Conservation (phyloP, 2,888 invertebrate species). For the Plebejus argus region DNA sequence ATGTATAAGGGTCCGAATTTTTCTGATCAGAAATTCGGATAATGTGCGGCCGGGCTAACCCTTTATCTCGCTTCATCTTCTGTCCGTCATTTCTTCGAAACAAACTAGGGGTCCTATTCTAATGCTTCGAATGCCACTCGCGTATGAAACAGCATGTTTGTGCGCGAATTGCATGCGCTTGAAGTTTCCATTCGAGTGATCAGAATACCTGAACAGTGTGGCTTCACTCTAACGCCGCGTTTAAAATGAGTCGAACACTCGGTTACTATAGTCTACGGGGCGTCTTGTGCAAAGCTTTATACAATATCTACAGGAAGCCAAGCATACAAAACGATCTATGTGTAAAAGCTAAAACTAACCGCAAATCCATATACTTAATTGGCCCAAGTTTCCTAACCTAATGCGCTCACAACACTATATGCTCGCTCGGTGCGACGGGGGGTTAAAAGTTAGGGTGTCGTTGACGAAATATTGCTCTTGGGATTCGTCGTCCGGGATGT, state of each 20-base stretch:
- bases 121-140: too few species aligned
- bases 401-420: conserved; percentile 66
- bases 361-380: conserved; percentile 46
- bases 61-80: too few species aligned
- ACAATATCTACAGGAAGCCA: conserved; percentile 63
- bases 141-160: too few species aligned
- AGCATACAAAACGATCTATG: conserved; percentile 64
- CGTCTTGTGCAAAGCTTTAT: conserved; percentile 31
- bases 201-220: background rate
- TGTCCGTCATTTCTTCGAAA: too few species aligned
- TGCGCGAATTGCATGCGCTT: background rate
- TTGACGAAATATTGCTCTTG: conserved; percentile 69
- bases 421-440: conserved; percentile 74
- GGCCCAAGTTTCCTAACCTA: conserved; percentile 48
- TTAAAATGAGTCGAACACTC: background rate
- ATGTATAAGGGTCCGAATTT: too few species aligned
- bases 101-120: too few species aligned
- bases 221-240: background rate
- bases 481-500: conserved; percentile 68
- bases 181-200: too few species aligned
- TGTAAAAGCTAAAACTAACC: conserved; percentile 70
- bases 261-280: background rate
- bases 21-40: too few species aligned
- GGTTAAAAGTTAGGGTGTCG: conserved; percentile 71
- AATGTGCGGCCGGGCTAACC: too few species aligned